phyloP scores from a whole-genome alignment of 2,888 invertebrate genomes.

The Ormyrus thymus region DNA sequence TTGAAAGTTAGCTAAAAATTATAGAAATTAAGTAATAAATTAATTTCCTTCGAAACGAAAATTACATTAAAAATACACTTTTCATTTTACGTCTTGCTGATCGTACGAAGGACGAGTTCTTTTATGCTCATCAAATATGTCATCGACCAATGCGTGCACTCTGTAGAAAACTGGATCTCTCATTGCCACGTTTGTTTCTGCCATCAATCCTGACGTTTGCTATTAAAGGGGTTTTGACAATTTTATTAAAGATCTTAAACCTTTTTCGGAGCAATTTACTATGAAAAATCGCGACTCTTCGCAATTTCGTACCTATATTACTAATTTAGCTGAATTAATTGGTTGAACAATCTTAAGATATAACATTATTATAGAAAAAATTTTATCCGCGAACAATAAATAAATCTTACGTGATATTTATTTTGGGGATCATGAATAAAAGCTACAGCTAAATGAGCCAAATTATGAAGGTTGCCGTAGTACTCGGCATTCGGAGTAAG shows the following conservation, averaged over 20 bases:
- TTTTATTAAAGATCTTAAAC: neutral
- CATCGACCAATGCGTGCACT: conserved; percentile 88
- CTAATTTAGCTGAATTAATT: no score
- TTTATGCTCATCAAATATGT: conserved; percentile 86
- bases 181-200: conserved; percentile 90
- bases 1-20: conserved; percentile 79
- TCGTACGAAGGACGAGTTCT: conserved; percentile 82
- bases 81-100: conserved; percentile 77
- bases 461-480: conserved; percentile 89
- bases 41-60: neutral
- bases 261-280: neutral
- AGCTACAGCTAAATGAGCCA: conserved; percentile 87
- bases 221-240: conserved; percentile 65
- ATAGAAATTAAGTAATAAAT: neutral
- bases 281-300: no score
- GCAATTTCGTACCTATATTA: no score
- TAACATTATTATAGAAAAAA: no score
- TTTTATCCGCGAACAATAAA: neutral
- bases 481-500: conserved; percentile 80
- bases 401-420: conserved; percentile 79
- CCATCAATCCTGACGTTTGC: conserved; percentile 89
- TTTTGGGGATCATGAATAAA: conserved; percentile 89
- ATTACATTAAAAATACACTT: conserved; percentile 76
- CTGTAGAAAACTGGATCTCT: conserved; percentile 90
- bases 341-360: no score